A percentile compares a stretch with the other conserved stretches of the same genome.
These are phyloP conservation scores for Saturnia japonica DNA, from an alignment of 2,888 invertebrate species.

Conservation along the genomic window DNA sequence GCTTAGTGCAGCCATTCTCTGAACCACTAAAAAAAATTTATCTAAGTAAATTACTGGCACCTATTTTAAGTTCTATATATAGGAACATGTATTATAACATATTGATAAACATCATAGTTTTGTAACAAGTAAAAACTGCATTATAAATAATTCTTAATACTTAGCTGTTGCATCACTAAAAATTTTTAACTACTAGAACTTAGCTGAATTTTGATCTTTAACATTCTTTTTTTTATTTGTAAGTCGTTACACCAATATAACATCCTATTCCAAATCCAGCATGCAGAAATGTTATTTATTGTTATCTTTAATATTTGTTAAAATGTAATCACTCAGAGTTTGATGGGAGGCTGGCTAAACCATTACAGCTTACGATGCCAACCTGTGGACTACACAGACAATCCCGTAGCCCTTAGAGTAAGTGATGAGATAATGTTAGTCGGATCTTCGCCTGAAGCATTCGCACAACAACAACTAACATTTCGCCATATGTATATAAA, in stretches of 20 bases:
- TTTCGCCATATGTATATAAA: constrained; percentile 68
- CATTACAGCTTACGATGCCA: constrained; percentile 95
- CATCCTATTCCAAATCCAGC: not conserved
- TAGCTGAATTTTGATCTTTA: not conserved
- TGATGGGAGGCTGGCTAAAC: constrained; percentile 95
- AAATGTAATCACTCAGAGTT: constrained; percentile 83
- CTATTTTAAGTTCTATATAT: not conserved
- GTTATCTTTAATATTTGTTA: constrained; percentile 37
- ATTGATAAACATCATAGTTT: not conserved
- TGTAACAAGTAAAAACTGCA: not conserved
- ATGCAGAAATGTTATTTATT: constrained; percentile 1
- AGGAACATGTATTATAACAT: not conserved
- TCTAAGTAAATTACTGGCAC: not conserved
- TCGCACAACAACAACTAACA: constrained; percentile 59
- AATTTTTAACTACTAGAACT: not conserved
- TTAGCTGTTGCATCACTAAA: constrained; percentile 2
- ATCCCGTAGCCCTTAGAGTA: constrained; percentile 91
- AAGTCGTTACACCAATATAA: not conserved
- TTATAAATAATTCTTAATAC: not conserved
- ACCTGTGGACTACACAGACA: constrained; percentile 93
- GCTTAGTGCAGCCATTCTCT: not conserved
- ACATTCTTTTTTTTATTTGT: not conserved
- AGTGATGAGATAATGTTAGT: constrained; percentile 66
- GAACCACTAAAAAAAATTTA: not conserved
- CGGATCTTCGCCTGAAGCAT: constrained; percentile 39